Evolutionary conservation across 2,113 vertebrate species (phyloP).

Genomic region (Sigmodon hispidus): DNA sequence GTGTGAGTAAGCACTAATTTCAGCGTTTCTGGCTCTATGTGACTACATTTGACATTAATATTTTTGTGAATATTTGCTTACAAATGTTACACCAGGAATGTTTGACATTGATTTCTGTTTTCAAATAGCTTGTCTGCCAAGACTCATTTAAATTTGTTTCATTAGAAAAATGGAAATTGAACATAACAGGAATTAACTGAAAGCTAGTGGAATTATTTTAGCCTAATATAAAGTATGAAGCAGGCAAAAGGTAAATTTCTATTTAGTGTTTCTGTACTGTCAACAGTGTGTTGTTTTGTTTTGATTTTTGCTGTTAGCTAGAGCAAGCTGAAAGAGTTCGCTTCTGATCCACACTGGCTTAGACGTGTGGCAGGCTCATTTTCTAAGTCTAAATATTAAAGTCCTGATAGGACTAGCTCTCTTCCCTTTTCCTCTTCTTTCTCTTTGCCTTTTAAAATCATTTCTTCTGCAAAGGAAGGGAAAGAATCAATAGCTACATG

Average conservation of each 20-base stretch:
- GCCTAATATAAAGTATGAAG: neutral
- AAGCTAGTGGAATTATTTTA: conserved; percentile 53
- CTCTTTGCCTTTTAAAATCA: neutral
- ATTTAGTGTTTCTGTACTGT: neutral
- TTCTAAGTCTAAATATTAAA: conserved; percentile 21
- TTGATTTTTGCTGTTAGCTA: neutral
- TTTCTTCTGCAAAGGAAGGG: neutral
- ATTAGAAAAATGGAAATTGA: conserved; percentile 39
- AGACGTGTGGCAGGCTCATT: neutral
- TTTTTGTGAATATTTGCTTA: conserved; percentile 83
- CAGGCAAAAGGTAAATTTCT: conserved; percentile 32
- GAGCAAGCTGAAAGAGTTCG: neutral
- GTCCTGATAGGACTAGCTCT: neutral
- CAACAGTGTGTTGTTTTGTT: neutral
- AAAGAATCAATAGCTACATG: neutral
- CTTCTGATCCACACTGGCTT: neutral
- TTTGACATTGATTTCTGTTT: conserved; percentile 89
- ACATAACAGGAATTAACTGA: conserved; percentile 40
- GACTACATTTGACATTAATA: conserved; percentile 84
- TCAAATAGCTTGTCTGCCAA: conserved; percentile 87
- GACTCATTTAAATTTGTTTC: conserved; percentile 84
- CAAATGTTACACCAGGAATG: conserved; percentile 90
- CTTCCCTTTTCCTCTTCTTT: neutral
- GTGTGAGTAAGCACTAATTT: conserved; percentile 60
- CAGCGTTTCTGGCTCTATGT: conserved; percentile 81